phyloP scores from a whole-genome alignment of 1,140 invertebrate genomes.

The Halotydeus destructor region DNA sequence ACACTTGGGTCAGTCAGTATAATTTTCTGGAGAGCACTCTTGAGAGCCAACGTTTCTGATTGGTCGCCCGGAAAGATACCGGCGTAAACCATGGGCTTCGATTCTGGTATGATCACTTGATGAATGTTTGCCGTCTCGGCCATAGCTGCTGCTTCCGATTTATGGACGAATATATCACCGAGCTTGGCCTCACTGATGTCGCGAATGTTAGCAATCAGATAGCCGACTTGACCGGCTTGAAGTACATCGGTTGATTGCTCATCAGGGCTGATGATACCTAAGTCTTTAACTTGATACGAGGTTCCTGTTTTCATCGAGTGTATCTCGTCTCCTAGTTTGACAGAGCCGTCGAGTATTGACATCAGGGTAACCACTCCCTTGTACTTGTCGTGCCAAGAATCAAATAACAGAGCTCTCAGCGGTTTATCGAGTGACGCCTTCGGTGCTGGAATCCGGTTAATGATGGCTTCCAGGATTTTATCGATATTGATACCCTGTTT shows the following conservation, averaged over 20 bases:
- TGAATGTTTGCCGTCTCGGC: background rate
- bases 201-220: conserved; percentile 57
- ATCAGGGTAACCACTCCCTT: conserved; percentile 60
- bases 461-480: conserved; percentile 48
- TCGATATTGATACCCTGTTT: conserved; percentile 63
- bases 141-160: conserved; percentile 14
- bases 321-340: conserved; percentile 43
- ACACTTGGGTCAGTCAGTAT: conserved; percentile 86
- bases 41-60: conserved; percentile 46
- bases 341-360: conserved; percentile 47
- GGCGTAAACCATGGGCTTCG: conserved; percentile 18
- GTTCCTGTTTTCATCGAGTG: conserved; percentile 40
- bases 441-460: conserved; percentile 48
- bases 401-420: conserved; percentile 66
- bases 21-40: conserved; percentile 68
- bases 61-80: conserved; percentile 70
- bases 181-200: conserved; percentile 51
- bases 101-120: conserved; percentile 1
- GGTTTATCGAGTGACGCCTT: conserved; percentile 36
- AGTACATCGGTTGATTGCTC: conserved; percentile 43
- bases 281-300: conserved; percentile 49
- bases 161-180: conserved; percentile 58
- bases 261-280: conserved; percentile 57
- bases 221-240: conserved; percentile 61
- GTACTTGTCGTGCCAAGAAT: conserved; percentile 79